Evolutionary conservation across 2,888 invertebrate species (phyloP).

Genomic region (Epinotia demarniana): DNA sequence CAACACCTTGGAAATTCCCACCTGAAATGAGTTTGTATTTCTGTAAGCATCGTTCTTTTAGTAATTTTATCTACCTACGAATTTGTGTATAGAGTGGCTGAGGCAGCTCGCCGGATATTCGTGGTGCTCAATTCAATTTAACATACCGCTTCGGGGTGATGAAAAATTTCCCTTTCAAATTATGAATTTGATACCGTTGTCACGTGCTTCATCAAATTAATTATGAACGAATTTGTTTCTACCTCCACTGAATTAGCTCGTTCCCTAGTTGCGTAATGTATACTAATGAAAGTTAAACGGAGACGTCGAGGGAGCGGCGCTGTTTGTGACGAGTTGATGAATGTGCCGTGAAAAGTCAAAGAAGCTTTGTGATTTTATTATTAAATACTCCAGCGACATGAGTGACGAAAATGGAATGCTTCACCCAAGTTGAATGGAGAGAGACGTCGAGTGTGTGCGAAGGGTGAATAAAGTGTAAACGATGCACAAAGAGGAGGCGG

Average conservation of each 20-base stretch:
- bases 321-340: constrained; percentile 42
- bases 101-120: constrained; percentile 56
- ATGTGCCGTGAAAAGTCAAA: constrained; percentile 27
- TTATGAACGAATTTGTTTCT: constrained; percentile 66
- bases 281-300: constrained; percentile 53
- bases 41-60: constrained; percentile 48
- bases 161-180: constrained; percentile 79
- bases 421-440: constrained; percentile 31
- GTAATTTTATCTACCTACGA: constrained; percentile 39
- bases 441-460: constrained; percentile 45
- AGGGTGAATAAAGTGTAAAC: constrained; percentile 49
- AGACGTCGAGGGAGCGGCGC: constrained; percentile 29
- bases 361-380: constrained; percentile 43
- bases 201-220: constrained; percentile 76
- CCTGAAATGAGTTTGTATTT: constrained; percentile 53
- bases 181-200: constrained; percentile 74
- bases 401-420: constrained; percentile 47
- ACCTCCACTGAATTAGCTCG: constrained; percentile 57
- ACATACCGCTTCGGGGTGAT: constrained; percentile 67
- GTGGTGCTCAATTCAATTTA: constrained; percentile 75
- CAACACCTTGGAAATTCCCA: constrained; percentile 50
- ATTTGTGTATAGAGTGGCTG: constrained; percentile 45
- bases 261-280: constrained; percentile 53
- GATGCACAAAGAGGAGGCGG: constrained; percentile 52
- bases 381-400: constrained; percentile 47